Conservation (phyloP, 2,113 vertebrate species). For the Cinclus mexicanus region DNA sequence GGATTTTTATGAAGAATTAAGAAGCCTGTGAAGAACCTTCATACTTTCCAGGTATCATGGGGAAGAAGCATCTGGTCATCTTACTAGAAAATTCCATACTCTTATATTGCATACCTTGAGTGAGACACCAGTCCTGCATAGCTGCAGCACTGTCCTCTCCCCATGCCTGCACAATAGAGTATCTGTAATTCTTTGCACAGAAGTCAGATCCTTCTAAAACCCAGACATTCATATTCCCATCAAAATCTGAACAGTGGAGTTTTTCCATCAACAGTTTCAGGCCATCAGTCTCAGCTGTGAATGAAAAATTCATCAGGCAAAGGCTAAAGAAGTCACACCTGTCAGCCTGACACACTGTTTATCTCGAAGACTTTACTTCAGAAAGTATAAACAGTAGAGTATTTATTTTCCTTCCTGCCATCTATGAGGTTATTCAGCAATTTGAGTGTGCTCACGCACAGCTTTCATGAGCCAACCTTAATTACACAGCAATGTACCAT, state of each 20-base stretch:
- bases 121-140: neutral
- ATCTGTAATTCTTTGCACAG: neutral
- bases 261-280: conserved; percentile 59
- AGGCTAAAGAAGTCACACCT: conserved; percentile 71
- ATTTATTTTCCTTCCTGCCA: conserved; percentile 76
- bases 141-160: accelerated
- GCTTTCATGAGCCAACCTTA: conserved; percentile 69
- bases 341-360: conserved; percentile 66
- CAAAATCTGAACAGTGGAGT: conserved; percentile 14
- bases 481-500: conserved; percentile 67
- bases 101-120: neutral
- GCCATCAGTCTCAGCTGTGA: conserved; percentile 49
- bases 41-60: neutral
- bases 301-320: conserved; percentile 61
- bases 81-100: neutral
- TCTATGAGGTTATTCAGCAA: conserved; percentile 67
- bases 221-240: neutral
- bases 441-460: conserved; percentile 18
- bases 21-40: neutral
- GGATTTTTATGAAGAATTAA: neutral
- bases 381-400: conserved; percentile 67
- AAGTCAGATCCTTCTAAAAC: conserved; percentile 6
- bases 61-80: neutral
- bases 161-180: neutral
- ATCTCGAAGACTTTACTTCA: conserved; percentile 52